Evolutionary conservation across 2,113 vertebrate genomes (phyloP).

Genomic region (Eulemur macaco): DNA sequence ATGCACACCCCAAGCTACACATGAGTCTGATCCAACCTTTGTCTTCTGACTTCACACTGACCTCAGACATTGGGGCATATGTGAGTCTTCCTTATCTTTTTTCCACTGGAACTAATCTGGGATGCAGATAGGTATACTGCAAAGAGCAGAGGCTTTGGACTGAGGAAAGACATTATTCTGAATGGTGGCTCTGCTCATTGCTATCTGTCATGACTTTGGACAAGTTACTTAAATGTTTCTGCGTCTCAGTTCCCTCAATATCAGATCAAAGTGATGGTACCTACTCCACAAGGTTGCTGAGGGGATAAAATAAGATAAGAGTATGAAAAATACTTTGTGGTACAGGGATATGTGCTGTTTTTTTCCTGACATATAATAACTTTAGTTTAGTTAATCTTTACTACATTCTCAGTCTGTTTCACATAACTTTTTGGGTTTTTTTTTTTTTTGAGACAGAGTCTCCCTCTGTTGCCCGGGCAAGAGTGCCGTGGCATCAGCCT

Average conservation of each 20-base stretch:
- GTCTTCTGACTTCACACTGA: not conserved
- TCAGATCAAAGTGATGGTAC: not conserved
- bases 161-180: not conserved
- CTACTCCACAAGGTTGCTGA: not conserved
- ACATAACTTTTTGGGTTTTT: not conserved
- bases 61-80: not conserved
- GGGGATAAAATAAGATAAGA: not conserved
- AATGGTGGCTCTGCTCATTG: not conserved
- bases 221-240: slow-evolving; percentile 6
- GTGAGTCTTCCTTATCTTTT: not conserved
- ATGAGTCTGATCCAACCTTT: not conserved
- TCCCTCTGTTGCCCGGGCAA: too few species aligned
- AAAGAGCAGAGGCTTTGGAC: slow-evolving; percentile 6
- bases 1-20: not conserved
- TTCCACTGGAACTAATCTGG: not conserved
- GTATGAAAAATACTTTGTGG: not conserved
- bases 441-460: not conserved
- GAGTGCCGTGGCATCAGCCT: too few species aligned
- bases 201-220: not conserved
- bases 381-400: not conserved
- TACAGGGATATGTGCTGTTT: not conserved
- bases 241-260: not conserved
- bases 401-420: not conserved
- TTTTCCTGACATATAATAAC: not conserved
- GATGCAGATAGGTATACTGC: not conserved